Conservation (phyloP, 2,113 vertebrate genomes). For the Eonycteris spelaea region DNA sequence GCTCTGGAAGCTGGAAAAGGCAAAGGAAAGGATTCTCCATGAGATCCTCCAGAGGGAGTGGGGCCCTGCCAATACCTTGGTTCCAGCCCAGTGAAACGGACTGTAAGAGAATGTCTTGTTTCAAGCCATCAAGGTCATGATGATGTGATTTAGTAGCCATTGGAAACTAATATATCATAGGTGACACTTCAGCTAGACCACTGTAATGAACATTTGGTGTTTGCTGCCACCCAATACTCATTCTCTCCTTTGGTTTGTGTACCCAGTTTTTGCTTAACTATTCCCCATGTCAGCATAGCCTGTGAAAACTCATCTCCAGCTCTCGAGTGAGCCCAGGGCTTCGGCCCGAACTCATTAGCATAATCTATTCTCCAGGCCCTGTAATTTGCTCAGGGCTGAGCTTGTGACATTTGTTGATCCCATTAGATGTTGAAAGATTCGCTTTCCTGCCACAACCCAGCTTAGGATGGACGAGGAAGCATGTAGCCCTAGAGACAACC, state of each 20-base stretch:
- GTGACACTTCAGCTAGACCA: background rate
- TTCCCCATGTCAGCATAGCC: too few relatives aligned
- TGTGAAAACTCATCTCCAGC: background rate
- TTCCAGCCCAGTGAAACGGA: background rate
- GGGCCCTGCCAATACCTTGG: rapidly evolving
- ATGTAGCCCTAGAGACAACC: background rate
- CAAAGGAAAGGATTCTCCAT: background rate
- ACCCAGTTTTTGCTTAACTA: background rate
- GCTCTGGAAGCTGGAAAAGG: background rate
- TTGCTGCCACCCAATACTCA: rapidly evolving
- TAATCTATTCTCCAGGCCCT: background rate
- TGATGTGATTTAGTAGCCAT: background rate
- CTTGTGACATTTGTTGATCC: rapidly evolving
- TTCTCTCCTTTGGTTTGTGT: background rate
- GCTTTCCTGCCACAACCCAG: background rate
- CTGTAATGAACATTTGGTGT: rapidly evolving
- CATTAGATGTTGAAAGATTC: background rate
- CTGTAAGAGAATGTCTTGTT: background rate
- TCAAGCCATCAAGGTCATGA: background rate
- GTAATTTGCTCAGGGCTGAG: background rate
- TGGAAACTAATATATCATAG: background rate
- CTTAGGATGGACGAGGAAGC: background rate
- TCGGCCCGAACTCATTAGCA: background rate
- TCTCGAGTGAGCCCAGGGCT: too few relatives aligned
- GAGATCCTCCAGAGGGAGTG: too few relatives aligned